Evolutionary conservation across 2,113 vertebrate species (phyloP).

Genomic region (Nothobranchius furzeri): DNA sequence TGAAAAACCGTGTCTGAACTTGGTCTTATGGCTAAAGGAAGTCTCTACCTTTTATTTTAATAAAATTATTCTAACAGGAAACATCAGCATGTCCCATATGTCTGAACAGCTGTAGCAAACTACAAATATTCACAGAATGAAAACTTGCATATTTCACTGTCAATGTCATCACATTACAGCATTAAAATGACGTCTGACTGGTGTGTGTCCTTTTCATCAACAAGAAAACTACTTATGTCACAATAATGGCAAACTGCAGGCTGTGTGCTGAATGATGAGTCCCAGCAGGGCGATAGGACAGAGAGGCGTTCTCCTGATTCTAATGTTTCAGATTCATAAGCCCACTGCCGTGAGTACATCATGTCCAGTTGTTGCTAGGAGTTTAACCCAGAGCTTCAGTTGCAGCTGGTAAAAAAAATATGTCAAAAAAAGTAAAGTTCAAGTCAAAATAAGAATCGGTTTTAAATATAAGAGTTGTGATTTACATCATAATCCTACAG

Average conservation of each 20-base stretch:
- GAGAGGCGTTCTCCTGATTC: slow-evolving; percentile 8
- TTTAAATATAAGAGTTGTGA: no score
- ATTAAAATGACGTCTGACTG: slow-evolving; percentile 2
- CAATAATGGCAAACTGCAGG: slow-evolving; percentile 8
- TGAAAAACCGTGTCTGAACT: slow-evolving; percentile 18
- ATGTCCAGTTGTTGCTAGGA: slow-evolving; percentile 28
- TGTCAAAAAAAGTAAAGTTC: no score
- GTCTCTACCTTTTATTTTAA: no score
- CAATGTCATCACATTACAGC: neutral
- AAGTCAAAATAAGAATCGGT: no score
- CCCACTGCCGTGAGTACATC: slow-evolving; percentile 30
- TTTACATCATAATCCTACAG: no score
- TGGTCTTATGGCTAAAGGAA: no score
- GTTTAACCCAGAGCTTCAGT: neutral
- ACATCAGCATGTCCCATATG: no score
- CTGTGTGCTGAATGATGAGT: slow-evolving; percentile 2
- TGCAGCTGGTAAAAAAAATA: no score
- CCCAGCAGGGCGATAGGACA: slow-evolving; percentile 15
- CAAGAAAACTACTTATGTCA: slow-evolving; percentile 4
- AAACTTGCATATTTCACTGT: slow-evolving; percentile 1
- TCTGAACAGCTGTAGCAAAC: no score
- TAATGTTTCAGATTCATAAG: slow-evolving; percentile 31
- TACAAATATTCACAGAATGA: neutral
- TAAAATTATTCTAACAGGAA: no score
- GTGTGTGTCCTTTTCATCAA: slow-evolving; percentile 1